Conservation (phyloP, 1,140 invertebrate species). For the Teleogryllus occipitalis region DNA sequence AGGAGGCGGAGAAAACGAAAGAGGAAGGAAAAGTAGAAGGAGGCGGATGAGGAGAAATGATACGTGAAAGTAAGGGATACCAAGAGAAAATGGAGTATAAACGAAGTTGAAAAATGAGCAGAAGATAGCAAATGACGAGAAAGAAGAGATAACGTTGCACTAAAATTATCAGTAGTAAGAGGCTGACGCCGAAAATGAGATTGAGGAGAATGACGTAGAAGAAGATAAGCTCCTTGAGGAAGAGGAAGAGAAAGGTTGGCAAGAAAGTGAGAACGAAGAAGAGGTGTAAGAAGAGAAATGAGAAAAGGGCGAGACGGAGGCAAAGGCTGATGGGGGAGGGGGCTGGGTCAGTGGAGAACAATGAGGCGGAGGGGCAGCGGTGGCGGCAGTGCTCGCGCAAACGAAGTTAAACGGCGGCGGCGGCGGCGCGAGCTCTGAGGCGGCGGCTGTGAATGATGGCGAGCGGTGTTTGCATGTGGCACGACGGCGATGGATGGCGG, state of each 20-base stretch:
- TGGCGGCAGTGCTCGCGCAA: neutral
- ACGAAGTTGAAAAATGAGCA: neutral
- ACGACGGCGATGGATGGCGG: too few species aligned
- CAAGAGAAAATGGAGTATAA: neutral
- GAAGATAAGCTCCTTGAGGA: neutral
- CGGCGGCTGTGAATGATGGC: too few species aligned
- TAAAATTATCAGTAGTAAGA: neutral
- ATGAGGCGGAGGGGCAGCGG: neutral
- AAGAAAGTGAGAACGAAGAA: neutral
- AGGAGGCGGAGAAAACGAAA: neutral
- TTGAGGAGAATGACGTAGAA: neutral
- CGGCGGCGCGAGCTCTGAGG: too few species aligned
- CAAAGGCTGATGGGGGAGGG: neutral
- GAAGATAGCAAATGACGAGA: neutral
- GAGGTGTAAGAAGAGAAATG: neutral
- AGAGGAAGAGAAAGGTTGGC: neutral
- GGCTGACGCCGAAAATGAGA: neutral
- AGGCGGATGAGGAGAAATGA: neutral
- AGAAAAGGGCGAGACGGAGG: neutral
- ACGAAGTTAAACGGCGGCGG: neutral
- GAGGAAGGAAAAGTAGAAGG: neutral
- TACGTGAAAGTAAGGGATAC: neutral
- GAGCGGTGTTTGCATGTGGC: too few species aligned
- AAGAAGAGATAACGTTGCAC: neutral
- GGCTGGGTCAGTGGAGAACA: neutral